Conservation (phyloP, 2,888 invertebrate species). For the Tetramorium bicarinatum region DNA sequence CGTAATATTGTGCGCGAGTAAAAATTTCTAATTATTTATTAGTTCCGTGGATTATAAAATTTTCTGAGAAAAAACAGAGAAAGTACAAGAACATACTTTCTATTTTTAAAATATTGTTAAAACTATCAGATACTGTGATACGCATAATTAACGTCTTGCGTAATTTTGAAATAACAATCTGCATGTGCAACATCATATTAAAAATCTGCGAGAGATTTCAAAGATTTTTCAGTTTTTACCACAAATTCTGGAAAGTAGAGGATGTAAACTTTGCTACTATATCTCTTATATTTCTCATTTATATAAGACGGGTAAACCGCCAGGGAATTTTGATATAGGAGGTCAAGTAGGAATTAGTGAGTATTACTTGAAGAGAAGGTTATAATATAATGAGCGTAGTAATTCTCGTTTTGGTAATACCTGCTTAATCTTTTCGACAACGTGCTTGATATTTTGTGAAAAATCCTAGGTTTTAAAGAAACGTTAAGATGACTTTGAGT, state of each 20-base stretch:
- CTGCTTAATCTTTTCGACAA: slow-evolving; percentile 33
- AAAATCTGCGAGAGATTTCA: not conserved
- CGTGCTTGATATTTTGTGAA: slow-evolving; percentile 8
- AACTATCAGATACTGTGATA: not conserved
- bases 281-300: slow-evolving; percentile 24
- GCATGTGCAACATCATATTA: too few species aligned
- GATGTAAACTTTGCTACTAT: not conserved
- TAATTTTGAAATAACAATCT: not conserved
- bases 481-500: too few species aligned
- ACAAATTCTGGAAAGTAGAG: not conserved
- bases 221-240: not conserved
- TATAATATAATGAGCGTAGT: slow-evolving; percentile 32
- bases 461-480: slow-evolving; percentile 2
- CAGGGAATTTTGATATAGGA: slow-evolving; percentile 31
- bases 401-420: slow-evolving; percentile 43
- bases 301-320: slow-evolving; percentile 26
- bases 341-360: slow-evolving; percentile 41
- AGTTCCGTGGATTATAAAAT: not conserved
- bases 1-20: not conserved
- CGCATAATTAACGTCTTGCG: not conserved
- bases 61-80: not conserved
- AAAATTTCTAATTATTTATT: slow-evolving; percentile 19
- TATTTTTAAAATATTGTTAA: not conserved
- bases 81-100: not conserved
- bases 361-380: slow-evolving; percentile 27